phyloP scores from a whole-genome alignment of 2,797 vertebrate genomes.

The Tapirus indicus region DNA sequence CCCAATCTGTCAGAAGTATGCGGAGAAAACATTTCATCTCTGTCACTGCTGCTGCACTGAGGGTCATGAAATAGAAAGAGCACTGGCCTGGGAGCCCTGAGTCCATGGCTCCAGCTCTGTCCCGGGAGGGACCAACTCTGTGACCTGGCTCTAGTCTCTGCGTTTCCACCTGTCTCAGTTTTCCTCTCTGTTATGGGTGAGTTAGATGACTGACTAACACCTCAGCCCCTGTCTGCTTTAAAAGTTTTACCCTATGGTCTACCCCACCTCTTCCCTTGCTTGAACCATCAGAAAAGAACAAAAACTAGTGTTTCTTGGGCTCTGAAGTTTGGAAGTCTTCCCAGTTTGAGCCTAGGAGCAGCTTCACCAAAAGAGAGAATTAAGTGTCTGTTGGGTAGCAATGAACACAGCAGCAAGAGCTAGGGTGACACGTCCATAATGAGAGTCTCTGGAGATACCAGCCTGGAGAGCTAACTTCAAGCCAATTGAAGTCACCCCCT shows the following conservation, averaged over 20 bases:
- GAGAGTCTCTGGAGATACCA: not conserved
- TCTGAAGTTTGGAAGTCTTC: not conserved
- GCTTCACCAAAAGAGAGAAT: not conserved
- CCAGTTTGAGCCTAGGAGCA: not conserved
- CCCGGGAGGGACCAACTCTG: not conserved
- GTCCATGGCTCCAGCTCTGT: not conserved
- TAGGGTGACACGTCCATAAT: not conserved
- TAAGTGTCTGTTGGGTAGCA: not conserved
- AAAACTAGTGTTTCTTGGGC: not conserved
- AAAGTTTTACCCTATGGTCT: not conserved
- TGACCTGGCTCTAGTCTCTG: not conserved
- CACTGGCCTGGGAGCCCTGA: not conserved
- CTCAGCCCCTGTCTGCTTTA: not conserved
- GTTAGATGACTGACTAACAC: not conserved
- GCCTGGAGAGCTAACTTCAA: not conserved
- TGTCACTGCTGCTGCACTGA: not conserved
- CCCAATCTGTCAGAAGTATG: not conserved
- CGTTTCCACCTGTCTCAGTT: not conserved
- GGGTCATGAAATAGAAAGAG: not conserved
- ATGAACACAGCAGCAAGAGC: not conserved
- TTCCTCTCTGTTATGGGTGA: not conserved
- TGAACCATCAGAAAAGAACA: not conserved
- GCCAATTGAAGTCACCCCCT: not conserved
- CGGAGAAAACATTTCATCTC: not conserved
- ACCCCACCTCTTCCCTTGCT: not conserved